A percentile compares a stretch with the other conserved stretches of the same genome.
These are phyloP conservation scores for Champsocephalus esox DNA, from an alignment of 2,797 vertebrate species.

Conservation along the genomic window DNA sequence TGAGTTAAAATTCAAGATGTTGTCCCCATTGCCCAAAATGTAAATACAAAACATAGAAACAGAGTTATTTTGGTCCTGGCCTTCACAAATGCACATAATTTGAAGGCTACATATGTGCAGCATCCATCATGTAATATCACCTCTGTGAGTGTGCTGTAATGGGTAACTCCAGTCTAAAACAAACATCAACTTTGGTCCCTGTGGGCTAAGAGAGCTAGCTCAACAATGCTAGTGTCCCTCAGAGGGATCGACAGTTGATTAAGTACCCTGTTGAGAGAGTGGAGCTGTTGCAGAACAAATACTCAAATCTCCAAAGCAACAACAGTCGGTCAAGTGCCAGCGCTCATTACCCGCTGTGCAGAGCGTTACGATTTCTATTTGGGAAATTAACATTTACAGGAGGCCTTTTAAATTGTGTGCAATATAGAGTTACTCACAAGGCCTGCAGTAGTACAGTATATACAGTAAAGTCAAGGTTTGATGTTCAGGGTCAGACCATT, in stretches of 20 bases:
- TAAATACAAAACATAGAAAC: not conserved
- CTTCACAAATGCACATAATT: not conserved
- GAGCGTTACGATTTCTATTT: conserved; percentile 11
- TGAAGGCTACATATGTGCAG: not conserved
- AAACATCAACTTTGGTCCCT: conserved; percentile 49
- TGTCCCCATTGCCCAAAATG: not conserved
- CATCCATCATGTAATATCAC: conserved; percentile 39
- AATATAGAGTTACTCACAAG: not conserved
- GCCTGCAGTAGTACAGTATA: not conserved
- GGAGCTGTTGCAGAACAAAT: conserved; percentile 59
- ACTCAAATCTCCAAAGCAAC: conserved; percentile 47
- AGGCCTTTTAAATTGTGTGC: not conserved
- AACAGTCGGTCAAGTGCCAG: conserved; percentile 42
- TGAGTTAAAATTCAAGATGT: not conserved
- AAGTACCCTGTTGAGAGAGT: conserved; percentile 62
- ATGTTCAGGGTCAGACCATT: not conserved
- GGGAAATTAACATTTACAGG: conserved; percentile 18
- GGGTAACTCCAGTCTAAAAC: conserved; percentile 48
- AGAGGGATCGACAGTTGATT: conserved; percentile 66
- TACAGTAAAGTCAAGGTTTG: not conserved
- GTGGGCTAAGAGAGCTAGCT: conserved; percentile 42
- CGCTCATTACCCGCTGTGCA: conserved; percentile 33
- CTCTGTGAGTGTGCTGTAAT: conserved; percentile 8
- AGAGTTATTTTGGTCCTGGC: not conserved
- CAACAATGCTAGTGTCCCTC: conserved; percentile 60